These are phyloP conservation scores for Spongia lamella DNA, from an alignment of 37 sponge, comb jelly and placozoan species.

Conservation along the genomic window DNA sequence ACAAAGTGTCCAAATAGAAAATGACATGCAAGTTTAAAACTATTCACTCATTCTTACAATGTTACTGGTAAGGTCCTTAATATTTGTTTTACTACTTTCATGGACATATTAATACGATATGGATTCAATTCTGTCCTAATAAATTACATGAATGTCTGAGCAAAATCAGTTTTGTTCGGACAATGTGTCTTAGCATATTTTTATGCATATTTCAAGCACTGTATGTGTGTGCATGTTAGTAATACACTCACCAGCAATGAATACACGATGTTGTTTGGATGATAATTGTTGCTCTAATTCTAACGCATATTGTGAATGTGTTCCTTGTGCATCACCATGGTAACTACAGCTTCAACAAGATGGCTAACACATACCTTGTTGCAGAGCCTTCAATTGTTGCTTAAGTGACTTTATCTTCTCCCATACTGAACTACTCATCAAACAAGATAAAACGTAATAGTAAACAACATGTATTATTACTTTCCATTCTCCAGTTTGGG, in stretches of 20 bases:
- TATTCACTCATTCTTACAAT: too few relatives aligned
- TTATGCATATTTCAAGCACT: too few relatives aligned
- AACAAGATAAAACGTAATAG: neutral
- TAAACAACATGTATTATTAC: neutral
- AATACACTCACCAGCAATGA: conserved; percentile 39
- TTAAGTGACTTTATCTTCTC: conserved; percentile 40
- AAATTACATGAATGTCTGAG: too few relatives aligned
- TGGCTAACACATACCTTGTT: conserved; percentile 47
- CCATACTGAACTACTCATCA: conserved; percentile 38
- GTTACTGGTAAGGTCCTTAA: too few relatives aligned
- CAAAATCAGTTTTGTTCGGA: too few relatives aligned
- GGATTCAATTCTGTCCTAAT: too few relatives aligned
- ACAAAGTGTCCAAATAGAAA: too few relatives aligned
- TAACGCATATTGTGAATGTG: conserved; percentile 23
- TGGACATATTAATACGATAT: too few relatives aligned
- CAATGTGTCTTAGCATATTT: too few relatives aligned
- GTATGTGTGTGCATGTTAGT: neutral
- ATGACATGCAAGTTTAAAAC: too few relatives aligned
- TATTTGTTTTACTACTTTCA: too few relatives aligned
- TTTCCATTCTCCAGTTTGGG: neutral
- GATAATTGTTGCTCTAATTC: conserved; percentile 25
- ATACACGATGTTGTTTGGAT: conserved; percentile 43
- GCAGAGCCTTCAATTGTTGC: conserved; percentile 48
- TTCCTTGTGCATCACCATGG: neutral
- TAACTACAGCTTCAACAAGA: too few relatives aligned